These are phyloP conservation scores for Sebastes minor DNA, from an alignment of 2,797 vertebrate genomes.

Conservation along the genomic window DNA sequence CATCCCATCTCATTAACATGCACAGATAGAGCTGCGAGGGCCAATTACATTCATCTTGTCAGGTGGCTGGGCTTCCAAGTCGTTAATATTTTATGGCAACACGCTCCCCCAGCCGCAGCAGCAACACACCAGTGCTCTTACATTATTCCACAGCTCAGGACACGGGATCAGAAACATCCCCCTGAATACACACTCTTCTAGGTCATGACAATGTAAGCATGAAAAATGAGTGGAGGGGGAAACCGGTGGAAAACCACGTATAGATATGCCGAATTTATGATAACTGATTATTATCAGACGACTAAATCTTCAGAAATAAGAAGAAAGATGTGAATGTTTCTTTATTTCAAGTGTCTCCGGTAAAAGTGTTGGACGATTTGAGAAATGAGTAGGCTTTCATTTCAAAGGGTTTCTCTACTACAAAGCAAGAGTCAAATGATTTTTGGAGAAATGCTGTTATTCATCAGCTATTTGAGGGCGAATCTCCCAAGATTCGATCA, in stretches of 20 bases:
- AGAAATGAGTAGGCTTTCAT: not conserved
- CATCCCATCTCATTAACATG: slow-evolving; percentile 87
- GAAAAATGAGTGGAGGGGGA: slow-evolving; percentile 60
- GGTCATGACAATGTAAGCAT: slow-evolving; percentile 75
- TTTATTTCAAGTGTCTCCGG: not conserved
- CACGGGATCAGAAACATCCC: slow-evolving; percentile 72
- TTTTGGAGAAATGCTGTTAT: not conserved
- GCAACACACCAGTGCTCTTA: slow-evolving; percentile 80
- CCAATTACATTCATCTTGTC: slow-evolving; percentile 89
- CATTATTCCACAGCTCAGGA: slow-evolving; percentile 80
- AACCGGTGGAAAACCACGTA: slow-evolving; percentile 50
- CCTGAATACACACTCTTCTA: slow-evolving; percentile 73
- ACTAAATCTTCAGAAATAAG: slow-evolving; percentile 27
- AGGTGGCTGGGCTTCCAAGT: slow-evolving; percentile 82
- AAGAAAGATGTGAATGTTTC: slow-evolving; percentile 15
- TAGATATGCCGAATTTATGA: slow-evolving; percentile 55
- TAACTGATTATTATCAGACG: slow-evolving; percentile 59
- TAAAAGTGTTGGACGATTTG: not conserved
- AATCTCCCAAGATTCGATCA: not conserved
- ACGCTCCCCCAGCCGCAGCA: slow-evolving; percentile 74
- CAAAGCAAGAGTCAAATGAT: slow-evolving; percentile 43
- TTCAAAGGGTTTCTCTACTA: slow-evolving; percentile 20
- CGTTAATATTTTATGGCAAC: slow-evolving; percentile 88
- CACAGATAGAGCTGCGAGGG: slow-evolving; percentile 85
- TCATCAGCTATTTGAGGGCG: not conserved